Base-by-base conservation (phyloP, 2,797 vertebrate genomes). In the Poeciliopsis infans region DNA sequence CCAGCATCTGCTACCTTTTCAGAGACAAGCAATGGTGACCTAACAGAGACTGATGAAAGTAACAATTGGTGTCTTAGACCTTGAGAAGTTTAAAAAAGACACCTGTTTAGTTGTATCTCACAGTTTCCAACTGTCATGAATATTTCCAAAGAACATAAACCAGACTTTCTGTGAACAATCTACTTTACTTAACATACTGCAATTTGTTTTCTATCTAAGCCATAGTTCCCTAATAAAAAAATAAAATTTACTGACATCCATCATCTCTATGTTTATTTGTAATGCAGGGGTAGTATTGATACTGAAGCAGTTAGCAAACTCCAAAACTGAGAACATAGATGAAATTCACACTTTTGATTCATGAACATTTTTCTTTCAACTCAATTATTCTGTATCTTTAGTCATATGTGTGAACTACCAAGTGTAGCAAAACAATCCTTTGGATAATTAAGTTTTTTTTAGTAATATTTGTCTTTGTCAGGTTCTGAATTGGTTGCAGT, bases 61-160 rank as follows among this genome's bases (percentile, higher is more conserved):
- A 77, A 71, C 76, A 76, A 79, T 81, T 12, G 12, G 88, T 82
- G 69, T 75, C 51, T 59, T 72, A 72, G 25, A 79, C 76, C 66
- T 73, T 36, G 77, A 77, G 68, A 75, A 53, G 72, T 88, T 87
- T 86, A 74, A 86, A 88, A 86, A 83, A 13, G 75, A 80, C 85
- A 90, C 93, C 89, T 93, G 92, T 86, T 91, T 87, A 83, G 81
- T 84, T 80, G 83, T 82, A 68, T 57, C 81, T 78, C 78, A 72
- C 86, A 90, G 79, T 88, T 84, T 55, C 53, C 25, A 55, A 55
- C 53, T 55, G 10, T 74, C 83, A 57, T 83, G 72, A 72, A 77
- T 79, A 78, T 87, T 66, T 81, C 66, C 61, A 41, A 57, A 85
- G 79, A 91, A 91, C 80, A 87, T 80, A 92, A 91, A 88, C 55